A percentile compares a stretch with the other conserved stretches of the same genome.
phyloP scores from a whole-genome alignment of 2,113 vertebrate genomes.

The Herpailurus yagouaroundi region DNA sequence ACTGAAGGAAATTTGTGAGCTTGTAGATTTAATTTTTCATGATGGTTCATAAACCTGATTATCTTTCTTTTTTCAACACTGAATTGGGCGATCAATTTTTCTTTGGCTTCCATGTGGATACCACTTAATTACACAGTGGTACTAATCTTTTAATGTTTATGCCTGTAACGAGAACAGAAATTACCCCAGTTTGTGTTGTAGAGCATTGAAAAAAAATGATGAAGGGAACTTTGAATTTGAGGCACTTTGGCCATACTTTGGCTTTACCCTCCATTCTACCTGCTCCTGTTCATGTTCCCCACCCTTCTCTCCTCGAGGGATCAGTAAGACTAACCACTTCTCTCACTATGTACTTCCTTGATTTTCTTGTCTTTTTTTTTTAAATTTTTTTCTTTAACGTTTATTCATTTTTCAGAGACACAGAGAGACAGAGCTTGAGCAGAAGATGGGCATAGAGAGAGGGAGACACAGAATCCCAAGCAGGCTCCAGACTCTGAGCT shows the following conservation, averaged over 20 bases:
- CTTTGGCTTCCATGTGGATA: background rate
- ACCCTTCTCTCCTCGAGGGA: background rate
- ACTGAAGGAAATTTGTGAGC: background rate
- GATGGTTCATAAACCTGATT: background rate
- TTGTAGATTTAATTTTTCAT: constrained; percentile 9
- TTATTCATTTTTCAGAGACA: too few relatives aligned
- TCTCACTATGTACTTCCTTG: background rate
- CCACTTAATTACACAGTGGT: background rate
- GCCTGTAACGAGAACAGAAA: background rate
- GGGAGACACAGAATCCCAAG: too few relatives aligned
- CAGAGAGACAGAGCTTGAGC: too few relatives aligned
- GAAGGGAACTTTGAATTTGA: background rate
- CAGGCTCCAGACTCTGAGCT: too few relatives aligned
- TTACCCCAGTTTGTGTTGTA: background rate
- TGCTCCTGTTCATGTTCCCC: background rate
- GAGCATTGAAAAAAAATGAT: background rate
- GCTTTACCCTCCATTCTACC: background rate
- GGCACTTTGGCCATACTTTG: background rate
- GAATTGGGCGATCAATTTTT: background rate
- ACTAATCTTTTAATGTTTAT: background rate
- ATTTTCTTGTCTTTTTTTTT: background rate
- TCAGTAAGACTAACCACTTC: background rate
- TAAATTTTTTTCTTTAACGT: too few relatives aligned
- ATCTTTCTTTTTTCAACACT: background rate
- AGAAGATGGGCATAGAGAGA: too few relatives aligned